Evolutionary conservation across 2,797 vertebrate species (phyloP).

Genomic region (Setipinna tenuifilis): DNA sequence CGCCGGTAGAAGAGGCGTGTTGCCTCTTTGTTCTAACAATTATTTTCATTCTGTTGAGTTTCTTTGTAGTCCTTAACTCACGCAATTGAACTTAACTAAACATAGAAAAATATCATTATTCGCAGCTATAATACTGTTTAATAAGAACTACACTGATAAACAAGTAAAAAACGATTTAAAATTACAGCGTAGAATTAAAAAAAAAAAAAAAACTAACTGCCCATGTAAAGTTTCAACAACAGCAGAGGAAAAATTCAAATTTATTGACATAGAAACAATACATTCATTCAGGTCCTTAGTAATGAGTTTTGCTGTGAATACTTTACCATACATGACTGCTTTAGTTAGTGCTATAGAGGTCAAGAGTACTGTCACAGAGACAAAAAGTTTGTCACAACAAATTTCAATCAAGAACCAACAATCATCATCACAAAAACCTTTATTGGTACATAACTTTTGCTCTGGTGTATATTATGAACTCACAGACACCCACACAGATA

Average conservation of each 20-base stretch:
- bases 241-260: not conserved
- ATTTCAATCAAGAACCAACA: no score
- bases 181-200: not conserved
- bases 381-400: not conserved
- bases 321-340: not conserved
- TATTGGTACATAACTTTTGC: not conserved
- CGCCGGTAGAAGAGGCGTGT: not conserved
- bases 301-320: not conserved
- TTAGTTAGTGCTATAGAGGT: not conserved
- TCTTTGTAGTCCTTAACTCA: not conserved
- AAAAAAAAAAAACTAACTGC: not conserved
- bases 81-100: not conserved
- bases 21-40: no score
- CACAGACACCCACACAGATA: not conserved
- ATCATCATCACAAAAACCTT: not conserved
- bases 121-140: no score
- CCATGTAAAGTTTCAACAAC: not conserved
- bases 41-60: not conserved
- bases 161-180: not conserved
- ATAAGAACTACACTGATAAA: not conserved
- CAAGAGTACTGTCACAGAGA: not conserved
- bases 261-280: constrained; percentile 11
- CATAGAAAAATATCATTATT: not conserved
- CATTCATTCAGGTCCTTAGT: not conserved
- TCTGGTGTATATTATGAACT: not conserved